A percentile compares a stretch with the other conserved stretches of the same genome.
Evolutionary conservation across 2,888 invertebrate species (phyloP).

Genomic region (Tiliacea aurago): DNA sequence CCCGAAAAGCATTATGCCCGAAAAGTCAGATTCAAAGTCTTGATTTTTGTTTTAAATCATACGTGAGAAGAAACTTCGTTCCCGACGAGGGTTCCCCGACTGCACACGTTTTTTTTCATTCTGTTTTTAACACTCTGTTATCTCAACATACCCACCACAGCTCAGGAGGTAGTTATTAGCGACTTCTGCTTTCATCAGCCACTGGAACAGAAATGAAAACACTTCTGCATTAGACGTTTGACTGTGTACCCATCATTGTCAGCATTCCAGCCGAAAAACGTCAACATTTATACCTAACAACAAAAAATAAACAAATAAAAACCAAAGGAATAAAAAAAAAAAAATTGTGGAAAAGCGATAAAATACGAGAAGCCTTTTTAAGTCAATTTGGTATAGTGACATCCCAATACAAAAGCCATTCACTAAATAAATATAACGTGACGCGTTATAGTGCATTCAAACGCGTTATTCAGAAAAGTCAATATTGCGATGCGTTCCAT

Average conservation of each 20-base stretch:
- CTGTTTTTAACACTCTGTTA: too few relatives aligned
- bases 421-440: conserved; percentile 48
- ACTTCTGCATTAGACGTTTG: not conserved
- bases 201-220: not conserved
- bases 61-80: too few relatives aligned
- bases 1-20: too few relatives aligned
- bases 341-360: not conserved
- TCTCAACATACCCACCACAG: too few relatives aligned
- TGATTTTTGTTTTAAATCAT: too few relatives aligned
- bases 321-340: too few relatives aligned
- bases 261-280: too few relatives aligned
- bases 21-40: too few relatives aligned
- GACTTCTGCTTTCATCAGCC: not conserved
- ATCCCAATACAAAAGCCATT: conserved; percentile 42
- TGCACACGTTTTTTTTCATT: not conserved
- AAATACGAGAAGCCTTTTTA: conserved; percentile 10
- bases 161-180: not conserved
- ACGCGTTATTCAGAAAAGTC: conserved; percentile 60
- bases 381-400: conserved; percentile 10
- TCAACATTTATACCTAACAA: too few relatives aligned
- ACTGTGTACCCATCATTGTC: too few relatives aligned
- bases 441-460: conserved; percentile 53
- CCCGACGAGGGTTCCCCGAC: too few relatives aligned
- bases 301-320: too few relatives aligned
- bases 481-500: conserved; percentile 67